Evolutionary conservation across 1,140 invertebrate genomes (phyloP), one percentile per base, ranked within the genome.

Genomic region (Chironomus tepperi): DNA sequence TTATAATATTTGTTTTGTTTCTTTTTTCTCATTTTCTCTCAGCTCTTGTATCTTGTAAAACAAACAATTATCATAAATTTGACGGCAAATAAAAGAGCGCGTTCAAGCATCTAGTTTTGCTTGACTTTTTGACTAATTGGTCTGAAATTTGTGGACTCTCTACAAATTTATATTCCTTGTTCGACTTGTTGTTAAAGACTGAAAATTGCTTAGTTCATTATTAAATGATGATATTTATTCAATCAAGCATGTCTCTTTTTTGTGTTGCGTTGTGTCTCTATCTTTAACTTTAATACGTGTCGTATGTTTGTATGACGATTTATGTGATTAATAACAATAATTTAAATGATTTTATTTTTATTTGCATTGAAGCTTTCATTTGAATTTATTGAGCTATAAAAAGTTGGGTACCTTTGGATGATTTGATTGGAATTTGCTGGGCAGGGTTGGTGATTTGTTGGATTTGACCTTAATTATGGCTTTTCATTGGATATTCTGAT

Each of bases 21-120:
- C 12, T 15, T 57, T n/a, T 57, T 15, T 57, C 47, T 57, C 47
- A 57, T 57, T 57, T 57, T 57, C 47, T n/a, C 24, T 34, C 24
- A n/a, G 24, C 24, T 57, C 12, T 57, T 57, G 47, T 57, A 5
- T n/a, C 12, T n/a, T 57, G 47, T 57, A 57, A 57, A 57, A 57
- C 47, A 57, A 57, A 57, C 47, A 57, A 57, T 57, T 57, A 57
- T 57, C 47, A 57, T 57, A 57, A 57, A 57, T 57, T 57, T 57
- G 47, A 57, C 47, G 47, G 47, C 47, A 57, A 57, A 57, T 57
- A 57, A 57, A 57, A 57, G 47, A 57, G 12, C 43, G 43, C 43
- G 43, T n/a, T 57, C n/a, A 15, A 57, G 43, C 43, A 57, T 57
- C 47, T 57, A 57, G 47, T 57, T 57, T 57, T 15, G 47, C 47